These are phyloP conservation scores for Cygnus olor DNA, from an alignment of 2,797 vertebrate species.

Conservation along the genomic window DNA sequence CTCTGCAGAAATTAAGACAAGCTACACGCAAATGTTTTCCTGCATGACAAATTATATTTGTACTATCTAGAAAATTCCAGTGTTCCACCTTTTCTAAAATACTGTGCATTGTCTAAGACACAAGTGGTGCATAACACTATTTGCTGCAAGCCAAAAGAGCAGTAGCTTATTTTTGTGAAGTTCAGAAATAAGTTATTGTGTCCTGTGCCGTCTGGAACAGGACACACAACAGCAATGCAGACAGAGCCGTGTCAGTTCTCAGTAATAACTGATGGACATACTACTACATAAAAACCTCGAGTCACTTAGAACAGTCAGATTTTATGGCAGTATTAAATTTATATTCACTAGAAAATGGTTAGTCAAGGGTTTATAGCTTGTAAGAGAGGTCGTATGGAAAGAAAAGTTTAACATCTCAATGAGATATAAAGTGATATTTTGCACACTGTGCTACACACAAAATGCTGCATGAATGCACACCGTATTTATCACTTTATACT, in stretches of 20 bases:
- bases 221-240: background rate
- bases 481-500: background rate
- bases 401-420: background rate
- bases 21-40: background rate
- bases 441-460: background rate
- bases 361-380: background rate
- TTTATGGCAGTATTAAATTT: background rate
- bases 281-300: background rate
- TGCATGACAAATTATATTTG: background rate
- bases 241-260: background rate
- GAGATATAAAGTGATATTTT: background rate
- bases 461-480: background rate
- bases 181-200: background rate
- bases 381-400: background rate
- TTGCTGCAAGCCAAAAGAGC: background rate
- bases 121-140: background rate
- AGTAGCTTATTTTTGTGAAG: background rate
- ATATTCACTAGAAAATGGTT: background rate
- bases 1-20: conserved; percentile 28
- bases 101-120: background rate
- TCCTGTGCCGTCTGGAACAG: background rate
- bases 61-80: background rate
- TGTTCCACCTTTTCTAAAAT: background rate
- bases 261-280: background rate
- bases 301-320: background rate